These are phyloP conservation scores for Aythya baeri DNA, from an alignment of 2,113 vertebrate species.

Conservation along the genomic window DNA sequence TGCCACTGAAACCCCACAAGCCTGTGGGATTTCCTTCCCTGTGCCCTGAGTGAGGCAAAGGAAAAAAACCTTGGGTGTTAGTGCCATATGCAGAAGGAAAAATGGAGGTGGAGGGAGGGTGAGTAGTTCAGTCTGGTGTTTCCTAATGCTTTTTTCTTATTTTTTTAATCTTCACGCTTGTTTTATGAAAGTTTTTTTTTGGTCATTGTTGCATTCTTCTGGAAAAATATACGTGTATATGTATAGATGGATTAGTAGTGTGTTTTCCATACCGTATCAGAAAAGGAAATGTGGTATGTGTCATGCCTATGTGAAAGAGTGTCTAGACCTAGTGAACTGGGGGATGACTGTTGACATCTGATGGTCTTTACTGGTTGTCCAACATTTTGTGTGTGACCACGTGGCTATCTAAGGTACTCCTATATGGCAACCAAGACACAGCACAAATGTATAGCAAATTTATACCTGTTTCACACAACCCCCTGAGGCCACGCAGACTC, in stretches of 20 bases:
- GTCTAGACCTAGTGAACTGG: background rate
- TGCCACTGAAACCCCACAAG: background rate
- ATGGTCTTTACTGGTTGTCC: background rate
- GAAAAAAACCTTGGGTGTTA: background rate
- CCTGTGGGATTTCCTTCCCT: background rate
- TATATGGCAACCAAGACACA: background rate
- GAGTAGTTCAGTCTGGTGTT: background rate
- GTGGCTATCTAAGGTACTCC: background rate
- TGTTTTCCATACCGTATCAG: background rate
- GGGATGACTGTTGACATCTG: background rate
- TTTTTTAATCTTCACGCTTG: background rate
- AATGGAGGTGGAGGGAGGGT: background rate
- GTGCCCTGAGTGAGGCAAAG: background rate
- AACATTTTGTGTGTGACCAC: background rate
- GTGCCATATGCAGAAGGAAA: background rate
- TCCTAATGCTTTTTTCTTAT: background rate
- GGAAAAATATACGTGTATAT: background rate
- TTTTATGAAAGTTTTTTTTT: background rate
- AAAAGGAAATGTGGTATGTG: background rate
- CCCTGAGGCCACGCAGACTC: slow-evolving; percentile 19
- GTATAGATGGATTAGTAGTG: background rate
- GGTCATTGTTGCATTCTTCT: background rate
- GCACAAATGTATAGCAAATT: background rate
- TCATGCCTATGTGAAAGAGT: background rate
- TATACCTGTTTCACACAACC: slow-evolving; percentile 35